Evolutionary conservation across 1,140 invertebrate genomes (phyloP).

Genomic region (Pomacea maculata): DNA sequence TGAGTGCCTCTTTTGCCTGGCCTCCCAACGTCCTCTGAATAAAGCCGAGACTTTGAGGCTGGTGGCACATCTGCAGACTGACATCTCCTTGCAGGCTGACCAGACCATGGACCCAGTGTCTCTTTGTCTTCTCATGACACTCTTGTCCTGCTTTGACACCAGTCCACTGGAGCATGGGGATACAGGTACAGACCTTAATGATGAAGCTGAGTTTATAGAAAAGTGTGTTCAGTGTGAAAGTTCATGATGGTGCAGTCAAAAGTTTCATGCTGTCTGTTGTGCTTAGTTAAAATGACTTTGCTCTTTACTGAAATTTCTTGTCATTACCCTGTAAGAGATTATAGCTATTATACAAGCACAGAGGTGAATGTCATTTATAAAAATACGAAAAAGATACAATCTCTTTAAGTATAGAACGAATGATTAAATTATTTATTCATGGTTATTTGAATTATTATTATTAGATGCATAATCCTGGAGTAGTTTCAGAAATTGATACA

Average conservation of each 20-base stretch:
- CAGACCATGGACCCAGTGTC: slow-evolving; percentile 78
- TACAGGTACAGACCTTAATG: slow-evolving; percentile 42
- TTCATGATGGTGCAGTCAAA: not conserved
- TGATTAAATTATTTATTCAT: too few relatives aligned
- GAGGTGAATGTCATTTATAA: too few relatives aligned
- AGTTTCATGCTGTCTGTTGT: not conserved
- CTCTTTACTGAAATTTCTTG: not conserved
- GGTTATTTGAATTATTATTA: too few relatives aligned
- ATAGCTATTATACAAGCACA: too few relatives aligned
- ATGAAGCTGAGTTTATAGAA: not conserved
- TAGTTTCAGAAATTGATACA: too few relatives aligned
- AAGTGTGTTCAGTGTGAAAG: not conserved
- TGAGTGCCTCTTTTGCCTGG: slow-evolving; percentile 86
- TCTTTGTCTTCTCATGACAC: slow-evolving; percentile 81
- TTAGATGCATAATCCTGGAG: too few relatives aligned
- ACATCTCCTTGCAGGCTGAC: slow-evolving; percentile 53
- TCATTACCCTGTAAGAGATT: too few relatives aligned
- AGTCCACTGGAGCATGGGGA: slow-evolving; percentile 75
- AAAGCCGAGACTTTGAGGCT: slow-evolving; percentile 67
- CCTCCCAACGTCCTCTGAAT: slow-evolving; percentile 83
- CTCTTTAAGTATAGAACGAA: too few relatives aligned
- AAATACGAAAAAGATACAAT: too few relatives aligned
- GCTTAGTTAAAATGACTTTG: slow-evolving; percentile 14
- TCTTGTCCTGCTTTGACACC: slow-evolving; percentile 86
- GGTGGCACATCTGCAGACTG: slow-evolving; percentile 65